Conservation (phyloP, 1,140 invertebrate genomes). For the Heliconius melpomene region DNA sequence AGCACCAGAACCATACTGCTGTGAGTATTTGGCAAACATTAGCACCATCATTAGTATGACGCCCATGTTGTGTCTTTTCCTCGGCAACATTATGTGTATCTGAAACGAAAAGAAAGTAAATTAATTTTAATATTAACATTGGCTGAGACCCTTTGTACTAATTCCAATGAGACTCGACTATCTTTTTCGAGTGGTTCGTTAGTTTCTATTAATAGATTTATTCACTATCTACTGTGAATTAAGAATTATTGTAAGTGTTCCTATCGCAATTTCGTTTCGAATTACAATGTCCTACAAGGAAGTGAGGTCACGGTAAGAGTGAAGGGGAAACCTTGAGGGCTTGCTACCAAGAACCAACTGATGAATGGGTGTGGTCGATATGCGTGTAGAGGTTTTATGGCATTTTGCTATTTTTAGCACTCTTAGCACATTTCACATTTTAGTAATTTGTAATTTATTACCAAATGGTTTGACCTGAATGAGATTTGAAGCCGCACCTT, state of each 20-base stretch:
- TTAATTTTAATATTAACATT: neutral
- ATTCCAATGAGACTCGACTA: too few relatives aligned
- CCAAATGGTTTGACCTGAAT: too few relatives aligned
- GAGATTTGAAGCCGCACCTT: too few relatives aligned
- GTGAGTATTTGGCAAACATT: slow-evolving; percentile 52
- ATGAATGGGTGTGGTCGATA: slow-evolving; percentile 2
- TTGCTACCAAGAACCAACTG: neutral
- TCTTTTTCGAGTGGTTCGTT: too few relatives aligned
- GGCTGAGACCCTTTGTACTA: too few relatives aligned
- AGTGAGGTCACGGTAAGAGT: slow-evolving; percentile 31
- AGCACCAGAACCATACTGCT: slow-evolving; percentile 71
- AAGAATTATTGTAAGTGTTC: neutral
- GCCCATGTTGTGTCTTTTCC: slow-evolving; percentile 54
- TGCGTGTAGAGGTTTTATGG: neutral
- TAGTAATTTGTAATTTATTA: neutral
- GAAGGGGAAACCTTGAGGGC: slow-evolving; percentile 21
- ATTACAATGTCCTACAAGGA: slow-evolving; percentile 21
- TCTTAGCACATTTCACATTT: neutral
- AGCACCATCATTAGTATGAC: slow-evolving; percentile 48
- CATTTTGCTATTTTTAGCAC: neutral
- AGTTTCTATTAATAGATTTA: too few relatives aligned
- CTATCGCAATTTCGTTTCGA: neutral
- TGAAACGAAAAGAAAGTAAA: slow-evolving; percentile 49
- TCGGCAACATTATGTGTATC: slow-evolving; percentile 58
- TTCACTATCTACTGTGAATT: neutral